Evolutionary conservation across 2,113 vertebrate species (phyloP).

Genomic region (Pelmatolapia mariae): DNA sequence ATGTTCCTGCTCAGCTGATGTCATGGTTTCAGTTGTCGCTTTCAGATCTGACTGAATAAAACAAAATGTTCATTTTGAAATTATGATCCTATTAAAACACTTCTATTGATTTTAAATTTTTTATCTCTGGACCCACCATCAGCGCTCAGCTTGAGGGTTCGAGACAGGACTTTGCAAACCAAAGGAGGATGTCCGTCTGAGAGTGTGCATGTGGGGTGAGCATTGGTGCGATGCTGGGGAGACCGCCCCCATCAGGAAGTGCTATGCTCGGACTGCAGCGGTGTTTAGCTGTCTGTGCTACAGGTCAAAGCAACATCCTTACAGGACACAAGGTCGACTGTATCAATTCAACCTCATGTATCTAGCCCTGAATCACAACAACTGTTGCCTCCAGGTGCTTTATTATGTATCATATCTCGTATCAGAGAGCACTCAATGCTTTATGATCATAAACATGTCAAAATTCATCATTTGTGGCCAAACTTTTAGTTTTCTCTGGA

Average conservation of each 20-base stretch:
- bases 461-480: background rate
- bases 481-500: background rate
- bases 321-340: background rate
- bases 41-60: background rate
- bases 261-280: background rate
- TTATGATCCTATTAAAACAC: background rate
- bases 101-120: background rate
- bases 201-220: background rate
- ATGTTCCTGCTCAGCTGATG: background rate
- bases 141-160: background rate
- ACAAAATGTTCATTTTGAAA: background rate
- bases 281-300: background rate
- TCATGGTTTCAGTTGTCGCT: background rate
- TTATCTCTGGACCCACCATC: background rate
- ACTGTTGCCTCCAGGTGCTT: background rate
- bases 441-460: background rate
- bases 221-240: background rate
- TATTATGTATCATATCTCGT: background rate
- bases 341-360: background rate
- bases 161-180: background rate
- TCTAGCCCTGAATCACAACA: background rate
- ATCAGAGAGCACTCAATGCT: background rate
- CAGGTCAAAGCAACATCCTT: background rate
- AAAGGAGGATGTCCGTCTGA: background rate
- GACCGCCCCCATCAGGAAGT: background rate